Conservation (phyloP, 2,113 vertebrate genomes). For the Neogale vison region DNA sequence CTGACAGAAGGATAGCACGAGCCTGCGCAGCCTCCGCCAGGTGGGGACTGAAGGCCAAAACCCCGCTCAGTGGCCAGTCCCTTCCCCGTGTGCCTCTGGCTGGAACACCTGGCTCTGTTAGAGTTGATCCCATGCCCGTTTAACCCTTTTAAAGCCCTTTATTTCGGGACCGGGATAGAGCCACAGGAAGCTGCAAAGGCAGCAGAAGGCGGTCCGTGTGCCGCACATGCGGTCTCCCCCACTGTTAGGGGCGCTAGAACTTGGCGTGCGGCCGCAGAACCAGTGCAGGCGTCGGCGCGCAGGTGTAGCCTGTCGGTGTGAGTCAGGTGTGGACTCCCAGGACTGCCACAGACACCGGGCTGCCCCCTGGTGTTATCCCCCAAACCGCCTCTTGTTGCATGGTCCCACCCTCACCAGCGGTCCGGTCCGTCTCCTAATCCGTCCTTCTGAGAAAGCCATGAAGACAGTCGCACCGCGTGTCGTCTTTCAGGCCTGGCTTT, state of each 20-base stretch:
- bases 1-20: fast-evolving
- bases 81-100: background rate
- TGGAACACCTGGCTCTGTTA: background rate
- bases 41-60: background rate
- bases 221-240: background rate
- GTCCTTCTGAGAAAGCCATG: background rate
- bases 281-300: background rate
- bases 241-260: too few species aligned
- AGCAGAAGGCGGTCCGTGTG: background rate
- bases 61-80: fast-evolving
- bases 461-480: background rate
- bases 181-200: background rate
- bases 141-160: background rate
- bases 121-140: background rate
- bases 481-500: background rate
- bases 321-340: too few species aligned
- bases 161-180: background rate
- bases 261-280: background rate
- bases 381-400: background rate
- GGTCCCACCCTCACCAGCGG: fast-evolving
- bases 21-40: background rate
- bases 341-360: too few species aligned
- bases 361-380: background rate
- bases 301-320: fast-evolving
- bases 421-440: background rate